Percentiles rank a stretch among this genome's conserved stretches.
phyloP scores from a whole-genome alignment of 2,888 invertebrate genomes.

The Eumerus sabulonum region DNA sequence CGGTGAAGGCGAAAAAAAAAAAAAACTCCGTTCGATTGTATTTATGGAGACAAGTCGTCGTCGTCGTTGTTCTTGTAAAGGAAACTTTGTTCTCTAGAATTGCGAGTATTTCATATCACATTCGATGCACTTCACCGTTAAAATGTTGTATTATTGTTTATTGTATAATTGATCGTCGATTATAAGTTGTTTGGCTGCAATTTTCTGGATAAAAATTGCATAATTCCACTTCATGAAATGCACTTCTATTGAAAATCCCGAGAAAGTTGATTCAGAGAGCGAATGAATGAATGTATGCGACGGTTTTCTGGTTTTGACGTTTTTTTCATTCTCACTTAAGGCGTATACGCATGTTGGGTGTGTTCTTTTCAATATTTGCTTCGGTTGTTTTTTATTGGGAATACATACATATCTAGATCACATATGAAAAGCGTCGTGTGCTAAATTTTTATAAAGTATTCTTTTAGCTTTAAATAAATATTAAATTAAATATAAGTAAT shows the following conservation, averaged over 20 bases:
- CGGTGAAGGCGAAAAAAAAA: constrained; percentile 62
- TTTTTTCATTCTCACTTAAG: constrained; percentile 17
- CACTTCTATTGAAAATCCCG: constrained; percentile 39
- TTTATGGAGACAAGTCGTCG: constrained; percentile 58
- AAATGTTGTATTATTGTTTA: no score
- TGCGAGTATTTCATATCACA: no score
- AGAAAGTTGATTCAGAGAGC: constrained; percentile 58
- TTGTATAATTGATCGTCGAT: not conserved
- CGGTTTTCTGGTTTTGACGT: constrained; percentile 50
- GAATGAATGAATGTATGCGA: constrained; percentile 34
- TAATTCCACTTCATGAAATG: constrained; percentile 44
- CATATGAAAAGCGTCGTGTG: no score
- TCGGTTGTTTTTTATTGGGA: no score
- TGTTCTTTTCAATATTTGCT: constrained; percentile 32
- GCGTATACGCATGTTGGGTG: constrained; percentile 25
- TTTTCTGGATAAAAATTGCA: constrained; percentile 53
- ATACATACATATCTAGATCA: no score
- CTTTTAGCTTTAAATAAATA: no score
- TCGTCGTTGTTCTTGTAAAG: no score
- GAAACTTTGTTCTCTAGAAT: no score
- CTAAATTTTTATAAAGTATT: no score
- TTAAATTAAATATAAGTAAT: no score
- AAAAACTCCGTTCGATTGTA: constrained; percentile 58
- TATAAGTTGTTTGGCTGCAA: constrained; percentile 5
- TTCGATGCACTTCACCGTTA: no score